Evolutionary conservation across 2,888 invertebrate genomes (phyloP), one percentile per base, ranked within the genome.

Genomic region (Strigamia maritima): DNA sequence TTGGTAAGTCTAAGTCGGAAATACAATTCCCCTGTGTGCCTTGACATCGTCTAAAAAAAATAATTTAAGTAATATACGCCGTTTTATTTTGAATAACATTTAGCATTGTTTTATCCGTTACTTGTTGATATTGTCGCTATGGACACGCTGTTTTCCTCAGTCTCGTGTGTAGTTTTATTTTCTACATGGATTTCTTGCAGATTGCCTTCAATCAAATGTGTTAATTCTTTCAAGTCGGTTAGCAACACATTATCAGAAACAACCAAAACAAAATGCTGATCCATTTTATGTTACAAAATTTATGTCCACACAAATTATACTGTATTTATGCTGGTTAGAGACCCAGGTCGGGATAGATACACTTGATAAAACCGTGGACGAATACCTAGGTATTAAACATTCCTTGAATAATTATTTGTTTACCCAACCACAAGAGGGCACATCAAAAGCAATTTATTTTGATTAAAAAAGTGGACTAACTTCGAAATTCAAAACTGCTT

Each of bases 251-350:
- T 70, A 26, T 70, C 70, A 70, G 70, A 70, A 16, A 70, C 70
- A 70, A 70, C 70, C 70, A 70, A 28, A 12, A 70, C 70, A 70
- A 70, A 12, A 70, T 70, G 70, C 70, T 70, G 70, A 28, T 70
- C 70, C 70, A 54, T 54, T n/a, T 22, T 54, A 35, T n/a, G n/a
- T n/a, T 6, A 35, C 0, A 35, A 6, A 35, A 35, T 35, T 35
- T 35, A 10, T 4, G 35, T 35, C 35, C 6, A 35, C 35, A 35
- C 35, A 35, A 35, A 35, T 35, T 35, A 35, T 35, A 35, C 35
- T n/a, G n/a, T n/a, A n/a, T n/a, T n/a, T n/a, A n/a, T n/a, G n/a
- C n/a, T n/a, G n/a, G n/a, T n/a, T n/a, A n/a, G n/a, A n/a, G n/a
- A n/a, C n/a, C n/a, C n/a, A n/a, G n/a, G n/a, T n/a, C n/a, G n/a